Percentiles rank a stretch among this genome's conserved stretches.
Conservation (phyloP, 2,113 vertebrate genomes). For the Patagioenas fasciata region DNA sequence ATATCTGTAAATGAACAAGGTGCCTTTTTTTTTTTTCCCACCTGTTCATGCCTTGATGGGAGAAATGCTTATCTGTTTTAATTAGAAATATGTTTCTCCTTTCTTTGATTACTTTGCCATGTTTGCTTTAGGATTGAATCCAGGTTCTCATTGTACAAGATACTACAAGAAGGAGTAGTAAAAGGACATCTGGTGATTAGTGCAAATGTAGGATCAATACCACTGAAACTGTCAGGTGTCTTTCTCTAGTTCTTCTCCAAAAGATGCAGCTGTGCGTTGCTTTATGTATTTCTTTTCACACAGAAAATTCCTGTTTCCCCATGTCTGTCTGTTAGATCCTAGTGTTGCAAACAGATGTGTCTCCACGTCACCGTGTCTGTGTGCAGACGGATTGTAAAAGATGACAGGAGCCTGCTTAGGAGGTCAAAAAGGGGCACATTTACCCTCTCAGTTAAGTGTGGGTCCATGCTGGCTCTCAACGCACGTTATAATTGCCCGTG, state of each 20-base stretch:
- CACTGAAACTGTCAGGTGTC: background rate
- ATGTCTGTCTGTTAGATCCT: background rate
- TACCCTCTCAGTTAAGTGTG: background rate
- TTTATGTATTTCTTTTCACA: background rate
- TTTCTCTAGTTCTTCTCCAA: background rate
- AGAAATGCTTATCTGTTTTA: background rate
- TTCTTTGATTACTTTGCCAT: background rate
- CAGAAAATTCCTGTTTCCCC: background rate
- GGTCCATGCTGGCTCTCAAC: background rate
- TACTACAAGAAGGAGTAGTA: background rate
- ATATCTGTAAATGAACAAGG: background rate
- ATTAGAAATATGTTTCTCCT: background rate
- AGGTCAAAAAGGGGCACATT: background rate
- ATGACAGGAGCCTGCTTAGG: background rate
- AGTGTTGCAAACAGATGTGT: background rate
- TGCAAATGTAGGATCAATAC: background rate
- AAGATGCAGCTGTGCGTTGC: background rate
- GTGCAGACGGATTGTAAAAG: background rate
- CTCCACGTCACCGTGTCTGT: fast-evolving
- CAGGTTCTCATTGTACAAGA: background rate
- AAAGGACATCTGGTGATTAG: background rate
- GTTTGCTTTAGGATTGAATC: background rate
- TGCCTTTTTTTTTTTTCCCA: fast-evolving
- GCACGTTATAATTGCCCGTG: background rate
- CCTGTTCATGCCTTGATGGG: background rate